Base-by-base conservation (phyloP, 1,140 invertebrate species). In the Cepaea nemoralis region DNA sequence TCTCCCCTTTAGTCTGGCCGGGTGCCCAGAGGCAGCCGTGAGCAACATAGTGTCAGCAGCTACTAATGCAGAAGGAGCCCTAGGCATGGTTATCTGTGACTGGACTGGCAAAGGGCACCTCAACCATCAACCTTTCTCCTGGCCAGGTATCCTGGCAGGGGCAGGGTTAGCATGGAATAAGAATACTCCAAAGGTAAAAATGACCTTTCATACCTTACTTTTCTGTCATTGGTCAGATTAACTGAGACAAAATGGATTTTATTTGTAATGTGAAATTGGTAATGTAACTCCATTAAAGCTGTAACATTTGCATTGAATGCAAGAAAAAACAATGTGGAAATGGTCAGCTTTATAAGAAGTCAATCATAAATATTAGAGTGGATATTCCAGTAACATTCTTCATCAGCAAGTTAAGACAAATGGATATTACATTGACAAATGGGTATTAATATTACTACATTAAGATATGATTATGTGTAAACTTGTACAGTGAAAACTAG, bases 81-180 rank as follows among this genome's bases (percentile, higher is more conserved):
- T 94, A 39, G 94, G 94, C 22, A 88, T 94, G 48, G 90, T 94
- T 10, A 91, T 94, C 5, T 94, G 94, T 78, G 93, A 94, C 84
- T 95, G 94, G 94, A 94, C 94, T 24, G 94, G 94, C 50, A 93
- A 92, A 83, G 94, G 93, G 86, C 93, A 94, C 84, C 90, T 94
- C 40, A 94, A 94, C 8, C 93, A 94, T 39, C 92, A 93, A 83
- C 91, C 93, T 31, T 94, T 95, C 86, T 93, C 93, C 48, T 94
- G 94, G 94, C 93, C 94, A n/a, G 94, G 94, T 0, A 93, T 94
- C 85, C 84, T 94, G 19, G 91, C 94, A 55, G 93, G 92, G n/a
- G 93, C 94, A 81, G 94, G 94, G 50, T 88, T 94, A 33, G 84
- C 93, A 0, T 95, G 94, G 94, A 95, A 95, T 86, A 92, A 42